Evolutionary conservation across 2,113 vertebrate species (phyloP).

Genomic region (Amazona guildingii): DNA sequence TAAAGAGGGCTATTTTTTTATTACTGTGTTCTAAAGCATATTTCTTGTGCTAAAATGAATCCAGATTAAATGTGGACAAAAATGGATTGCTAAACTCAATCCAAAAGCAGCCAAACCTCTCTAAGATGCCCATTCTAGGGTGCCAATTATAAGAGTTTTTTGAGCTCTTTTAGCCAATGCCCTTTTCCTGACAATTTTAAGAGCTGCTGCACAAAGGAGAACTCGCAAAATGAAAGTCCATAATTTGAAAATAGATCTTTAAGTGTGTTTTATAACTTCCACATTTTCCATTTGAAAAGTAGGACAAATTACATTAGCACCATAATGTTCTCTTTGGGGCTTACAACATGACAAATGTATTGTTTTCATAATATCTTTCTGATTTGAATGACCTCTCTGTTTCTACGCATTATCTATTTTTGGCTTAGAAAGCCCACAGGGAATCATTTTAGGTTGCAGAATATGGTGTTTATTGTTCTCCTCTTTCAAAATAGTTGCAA

Average conservation of each 20-base stretch:
- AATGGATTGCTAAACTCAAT: neutral
- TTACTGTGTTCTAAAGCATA: neutral
- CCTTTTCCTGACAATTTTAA: neutral
- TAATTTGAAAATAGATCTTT: neutral
- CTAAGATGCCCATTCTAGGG: neutral
- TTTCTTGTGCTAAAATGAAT: neutral
- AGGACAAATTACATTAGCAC: neutral
- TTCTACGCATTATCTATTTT: neutral
- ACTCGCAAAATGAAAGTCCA: neutral
- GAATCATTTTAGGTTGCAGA: neutral
- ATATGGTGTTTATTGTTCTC: neutral
- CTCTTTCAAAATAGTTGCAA: neutral
- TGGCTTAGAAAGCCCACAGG: neutral
- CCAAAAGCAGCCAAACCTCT: neutral
- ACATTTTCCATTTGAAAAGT: neutral
- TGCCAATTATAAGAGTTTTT: neutral
- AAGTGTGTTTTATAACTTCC: neutral
- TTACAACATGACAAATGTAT: neutral
- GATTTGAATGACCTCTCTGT: neutral
- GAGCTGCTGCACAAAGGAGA: neutral
- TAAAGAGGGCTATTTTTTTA: neutral
- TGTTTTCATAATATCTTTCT: neutral
- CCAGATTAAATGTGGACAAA: neutral
- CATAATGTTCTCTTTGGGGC: neutral
- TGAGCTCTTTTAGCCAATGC: neutral